A percentile compares a stretch with the other conserved stretches of the same genome.
phyloP scores from a whole-genome alignment of 2,888 invertebrate genomes.

The Agonum fuliginosum region DNA sequence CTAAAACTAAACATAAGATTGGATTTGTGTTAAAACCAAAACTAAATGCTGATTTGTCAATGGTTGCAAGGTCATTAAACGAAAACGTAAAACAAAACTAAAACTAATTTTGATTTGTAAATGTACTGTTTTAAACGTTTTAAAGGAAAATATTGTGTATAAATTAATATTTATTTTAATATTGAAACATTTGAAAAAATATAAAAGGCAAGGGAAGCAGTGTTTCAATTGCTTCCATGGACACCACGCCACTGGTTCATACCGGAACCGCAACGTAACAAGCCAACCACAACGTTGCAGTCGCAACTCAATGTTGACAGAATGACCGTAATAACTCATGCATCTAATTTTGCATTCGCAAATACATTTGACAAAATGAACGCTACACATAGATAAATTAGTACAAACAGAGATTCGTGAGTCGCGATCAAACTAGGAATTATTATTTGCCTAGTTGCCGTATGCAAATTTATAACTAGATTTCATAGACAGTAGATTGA shows the following conservation, averaged over 20 bases:
- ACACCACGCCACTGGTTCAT: not conserved
- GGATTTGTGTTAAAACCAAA: too few relatives aligned
- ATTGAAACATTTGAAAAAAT: too few relatives aligned
- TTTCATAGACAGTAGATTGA: not conserved
- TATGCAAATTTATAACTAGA: constrained; percentile 8
- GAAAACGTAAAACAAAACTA: too few relatives aligned
- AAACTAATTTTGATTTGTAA: too few relatives aligned
- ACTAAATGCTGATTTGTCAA: too few relatives aligned
- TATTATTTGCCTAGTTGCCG: constrained; percentile 4
- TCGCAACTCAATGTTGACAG: not conserved
- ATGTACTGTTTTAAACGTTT: too few relatives aligned
- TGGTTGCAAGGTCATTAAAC: too few relatives aligned
- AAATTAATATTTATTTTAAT: too few relatives aligned
- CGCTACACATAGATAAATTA: not conserved
- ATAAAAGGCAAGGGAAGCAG: too few relatives aligned
- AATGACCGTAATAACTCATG: not conserved
- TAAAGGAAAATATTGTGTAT: too few relatives aligned
- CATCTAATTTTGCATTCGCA: constrained; percentile 1
- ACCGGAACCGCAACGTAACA: not conserved
- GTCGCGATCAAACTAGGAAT: constrained; percentile 19
- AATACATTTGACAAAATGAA: constrained; percentile 24
- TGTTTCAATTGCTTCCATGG: too few relatives aligned
- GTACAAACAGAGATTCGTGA: constrained; percentile 15
- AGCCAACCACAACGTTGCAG: not conserved
- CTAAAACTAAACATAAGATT: too few relatives aligned